Evolutionary conservation across 2,797 vertebrate genomes (phyloP), one percentile per base, ranked within the genome.

Genomic region (Dermochelys coriacea): DNA sequence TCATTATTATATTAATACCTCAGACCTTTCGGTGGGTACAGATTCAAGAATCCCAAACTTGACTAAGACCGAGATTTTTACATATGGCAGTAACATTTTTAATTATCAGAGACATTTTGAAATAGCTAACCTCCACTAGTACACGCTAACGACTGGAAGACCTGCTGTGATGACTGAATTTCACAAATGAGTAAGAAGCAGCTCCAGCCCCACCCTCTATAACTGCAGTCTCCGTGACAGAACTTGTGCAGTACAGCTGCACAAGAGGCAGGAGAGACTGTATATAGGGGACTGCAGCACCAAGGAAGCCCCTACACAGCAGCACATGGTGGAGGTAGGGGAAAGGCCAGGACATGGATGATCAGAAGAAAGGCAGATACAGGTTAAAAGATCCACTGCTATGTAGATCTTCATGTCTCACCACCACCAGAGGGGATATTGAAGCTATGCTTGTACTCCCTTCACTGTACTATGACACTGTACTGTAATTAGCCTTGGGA

Each of bases 1-100:
- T 85, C 31, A 68, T 87, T 86, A 12, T 15, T 91, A 80, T 84
- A 88, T 68, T 79, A 80, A 71, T 71, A 90, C 78, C 91, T 91
- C 89, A 84, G 14, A 12, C 27, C 34, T 68, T 52, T 68, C 23
- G n/a, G 84, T 86, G 92, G 25, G 47, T 75, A 82, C 18, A 1
- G 54, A 84, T 82, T 91, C 49, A 81, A 51, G 68, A 85, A 94
- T 61, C 86, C 52, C 25, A 77, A 47, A 77, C 27, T 77, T 77
- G 25, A 77, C 45, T 49, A 29, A 77, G 57, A 89, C 21, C 86
- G 37, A n/a, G 86, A 71, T 14, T 71, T 82, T 2, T 80, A 82
- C 45, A 84, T 71, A 16, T n/a, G 19, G 80, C 81, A 80, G 54
- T 8, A 86, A 92, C 2, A 5, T 88, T 95, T 89, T 84, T 61